Evolutionary conservation across 1,140 invertebrate species (phyloP).

Genomic region (Cydia fagiglandana): DNA sequence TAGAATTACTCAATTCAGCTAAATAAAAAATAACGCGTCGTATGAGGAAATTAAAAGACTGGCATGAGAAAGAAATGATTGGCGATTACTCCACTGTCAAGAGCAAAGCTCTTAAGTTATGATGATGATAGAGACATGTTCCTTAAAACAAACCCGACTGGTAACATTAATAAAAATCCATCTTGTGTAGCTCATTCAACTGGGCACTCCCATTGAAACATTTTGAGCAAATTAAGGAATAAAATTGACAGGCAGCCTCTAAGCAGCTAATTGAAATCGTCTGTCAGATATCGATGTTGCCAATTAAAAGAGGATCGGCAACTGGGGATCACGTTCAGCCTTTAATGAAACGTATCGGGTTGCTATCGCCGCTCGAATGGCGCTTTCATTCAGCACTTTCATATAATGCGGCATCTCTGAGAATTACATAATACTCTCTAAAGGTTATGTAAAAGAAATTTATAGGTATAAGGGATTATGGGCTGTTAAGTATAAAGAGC

Average conservation of each 20-base stretch:
- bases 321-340: background rate
- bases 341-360: constrained; percentile 16
- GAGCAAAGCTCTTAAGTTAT: too few species aligned
- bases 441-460: constrained; percentile 6
- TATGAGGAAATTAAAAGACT: too few species aligned
- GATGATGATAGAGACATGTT: too few species aligned
- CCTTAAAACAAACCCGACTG: too few species aligned
- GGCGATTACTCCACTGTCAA: too few species aligned
- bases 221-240: too few species aligned
- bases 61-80: too few species aligned
- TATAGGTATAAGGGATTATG: background rate
- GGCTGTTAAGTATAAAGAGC: background rate
- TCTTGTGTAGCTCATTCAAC: too few species aligned
- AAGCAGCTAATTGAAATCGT: constrained; percentile 5
- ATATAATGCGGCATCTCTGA: background rate
- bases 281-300: constrained; percentile 12
- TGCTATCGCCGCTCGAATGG: background rate
- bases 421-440: background rate
- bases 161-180: too few species aligned
- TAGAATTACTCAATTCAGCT: too few species aligned
- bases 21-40: too few species aligned
- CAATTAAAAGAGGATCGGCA: constrained; percentile 14
- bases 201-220: too few species aligned
- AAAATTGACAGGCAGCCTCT: background rate
- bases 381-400: background rate